Evolutionary conservation across 2,113 vertebrate genomes (phyloP).

Genomic region (Eonycteris spelaea): DNA sequence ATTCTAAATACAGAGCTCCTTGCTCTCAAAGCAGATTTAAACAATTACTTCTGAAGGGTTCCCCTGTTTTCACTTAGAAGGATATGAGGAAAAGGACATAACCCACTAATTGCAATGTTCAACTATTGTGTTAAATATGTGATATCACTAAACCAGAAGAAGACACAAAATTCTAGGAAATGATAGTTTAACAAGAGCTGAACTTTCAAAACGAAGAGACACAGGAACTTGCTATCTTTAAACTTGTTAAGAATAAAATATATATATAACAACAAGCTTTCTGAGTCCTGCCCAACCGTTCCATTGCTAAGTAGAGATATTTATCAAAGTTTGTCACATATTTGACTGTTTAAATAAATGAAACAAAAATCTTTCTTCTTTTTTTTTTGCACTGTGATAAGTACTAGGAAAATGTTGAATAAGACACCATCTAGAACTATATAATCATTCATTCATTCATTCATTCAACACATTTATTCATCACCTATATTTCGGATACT

Average conservation of each 20-base stretch:
- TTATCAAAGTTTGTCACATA: background rate
- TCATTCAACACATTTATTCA: background rate
- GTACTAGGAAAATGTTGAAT: background rate
- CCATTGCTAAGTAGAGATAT: background rate
- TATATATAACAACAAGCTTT: background rate
- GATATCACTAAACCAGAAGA: background rate
- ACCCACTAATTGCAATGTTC: background rate
- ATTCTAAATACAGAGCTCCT: background rate
- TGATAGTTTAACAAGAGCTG: background rate
- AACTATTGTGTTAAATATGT: constrained; percentile 3
- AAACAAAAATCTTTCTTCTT: background rate
- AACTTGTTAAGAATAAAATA: constrained; percentile 21
- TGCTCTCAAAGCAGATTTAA: background rate
- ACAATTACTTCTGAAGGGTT: background rate
- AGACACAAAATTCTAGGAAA: background rate
- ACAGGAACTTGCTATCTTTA: background rate
- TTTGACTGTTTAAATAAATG: background rate
- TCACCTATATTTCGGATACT: background rate
- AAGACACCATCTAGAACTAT: background rate
- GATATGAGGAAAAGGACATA: background rate
- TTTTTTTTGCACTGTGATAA: background rate
- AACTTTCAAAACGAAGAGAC: constrained; percentile 1
- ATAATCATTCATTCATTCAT: background rate
- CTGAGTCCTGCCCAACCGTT: background rate
- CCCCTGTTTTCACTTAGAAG: background rate